phyloP scores from a whole-genome alignment of 2,888 invertebrate genomes.

The Morinoia aosen region DNA sequence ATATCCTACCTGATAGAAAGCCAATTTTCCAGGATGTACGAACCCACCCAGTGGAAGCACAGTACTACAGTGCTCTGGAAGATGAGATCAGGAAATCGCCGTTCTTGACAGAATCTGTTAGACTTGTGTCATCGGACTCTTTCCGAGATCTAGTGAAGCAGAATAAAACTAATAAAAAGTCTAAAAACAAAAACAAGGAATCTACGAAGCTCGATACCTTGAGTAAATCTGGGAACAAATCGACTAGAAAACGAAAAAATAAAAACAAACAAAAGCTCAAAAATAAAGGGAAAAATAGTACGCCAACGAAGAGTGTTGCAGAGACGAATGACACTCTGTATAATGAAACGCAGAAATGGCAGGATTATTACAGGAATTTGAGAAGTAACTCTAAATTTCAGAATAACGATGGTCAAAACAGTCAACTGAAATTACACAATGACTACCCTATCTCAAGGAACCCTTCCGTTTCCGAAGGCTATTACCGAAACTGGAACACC shows the following conservation, averaged over 20 bases:
- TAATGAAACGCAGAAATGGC: constrained; percentile 24
- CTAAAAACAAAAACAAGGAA: not conserved
- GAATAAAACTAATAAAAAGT: not conserved
- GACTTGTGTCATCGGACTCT: constrained; percentile 21
- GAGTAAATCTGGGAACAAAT: not conserved
- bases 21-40: constrained; percentile 42
- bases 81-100: constrained; percentile 32
- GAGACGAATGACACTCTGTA: not conserved
- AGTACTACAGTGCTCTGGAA: constrained; percentile 29
- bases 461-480: constrained; percentile 9
- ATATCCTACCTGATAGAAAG: not conserved
- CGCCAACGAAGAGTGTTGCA: not conserved
- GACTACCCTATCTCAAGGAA: not conserved
- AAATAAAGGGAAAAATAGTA: not conserved
- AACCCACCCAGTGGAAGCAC: constrained; percentile 39
- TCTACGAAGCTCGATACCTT: not conserved
- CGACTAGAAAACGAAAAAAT: not conserved
- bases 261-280: not conserved
- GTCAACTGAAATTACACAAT: not conserved
- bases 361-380: not conserved
- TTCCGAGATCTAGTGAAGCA: constrained; percentile 18
- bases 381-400: not conserved
- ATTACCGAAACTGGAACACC: constrained; percentile 27
- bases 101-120: constrained; percentile 39
- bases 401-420: not conserved